Evolutionary conservation across 1,140 invertebrate genomes (phyloP).

Genomic region (Sinella curviseta): DNA sequence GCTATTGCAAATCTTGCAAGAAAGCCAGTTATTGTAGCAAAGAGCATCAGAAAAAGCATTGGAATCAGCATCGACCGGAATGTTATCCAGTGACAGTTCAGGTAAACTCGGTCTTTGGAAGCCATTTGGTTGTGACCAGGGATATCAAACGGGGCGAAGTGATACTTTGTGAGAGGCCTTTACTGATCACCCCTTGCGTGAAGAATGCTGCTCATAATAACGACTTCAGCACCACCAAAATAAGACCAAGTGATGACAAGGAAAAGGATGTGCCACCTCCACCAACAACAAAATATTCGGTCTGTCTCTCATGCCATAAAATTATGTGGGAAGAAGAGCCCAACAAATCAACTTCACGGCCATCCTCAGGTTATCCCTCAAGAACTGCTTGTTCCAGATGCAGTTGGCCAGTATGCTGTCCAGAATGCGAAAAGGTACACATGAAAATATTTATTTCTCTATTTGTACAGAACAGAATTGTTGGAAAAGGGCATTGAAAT

Average conservation of each 20-base stretch:
- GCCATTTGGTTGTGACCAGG: conserved; percentile 12
- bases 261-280: not conserved
- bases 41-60: conserved; percentile 40
- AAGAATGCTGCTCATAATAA: not conserved
- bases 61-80: conserved; percentile 29
- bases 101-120: conserved; percentile 33
- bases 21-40: conserved; percentile 37
- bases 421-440: conserved; percentile 14
- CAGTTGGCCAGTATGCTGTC: conserved; percentile 1
- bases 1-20: conserved; percentile 33
- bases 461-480: not conserved
- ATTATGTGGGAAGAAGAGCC: not conserved
- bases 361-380: not conserved
- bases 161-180: conserved; percentile 28
- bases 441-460: not conserved
- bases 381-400: not conserved
- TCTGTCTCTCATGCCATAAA: not conserved
- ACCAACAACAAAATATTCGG: not conserved
- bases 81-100: conserved; percentile 35
- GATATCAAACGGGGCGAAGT: conserved; percentile 35
- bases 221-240: not conserved
- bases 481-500: not conserved
- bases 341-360: not conserved
- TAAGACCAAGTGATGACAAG: not conserved
- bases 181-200: conserved; percentile 44